A percentile compares a stretch with the other conserved stretches of the same genome.
Evolutionary conservation across 1,140 invertebrate species (phyloP).

Genomic region (Ceratosolen fusciceps): DNA sequence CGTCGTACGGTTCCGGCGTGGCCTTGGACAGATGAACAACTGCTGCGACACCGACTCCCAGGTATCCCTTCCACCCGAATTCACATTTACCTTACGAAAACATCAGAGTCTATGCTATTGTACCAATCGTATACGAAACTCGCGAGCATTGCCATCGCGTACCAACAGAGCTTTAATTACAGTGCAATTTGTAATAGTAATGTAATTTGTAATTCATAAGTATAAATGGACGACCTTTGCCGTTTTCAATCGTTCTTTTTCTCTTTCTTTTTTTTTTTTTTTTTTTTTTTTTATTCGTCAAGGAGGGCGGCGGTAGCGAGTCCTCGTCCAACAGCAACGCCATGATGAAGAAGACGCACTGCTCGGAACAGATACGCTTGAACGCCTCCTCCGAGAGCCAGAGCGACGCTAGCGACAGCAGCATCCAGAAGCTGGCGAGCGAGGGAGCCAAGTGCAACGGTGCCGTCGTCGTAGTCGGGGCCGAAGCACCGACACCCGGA

Average conservation of each 20-base stretch:
- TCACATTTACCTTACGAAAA: too few species aligned
- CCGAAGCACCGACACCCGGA: constrained; percentile 26
- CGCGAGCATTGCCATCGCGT: too few species aligned
- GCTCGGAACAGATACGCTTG: constrained; percentile 66
- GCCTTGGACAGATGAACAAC: constrained; percentile 61
- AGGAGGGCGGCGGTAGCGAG: constrained; percentile 70
- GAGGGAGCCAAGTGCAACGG: constrained; percentile 44
- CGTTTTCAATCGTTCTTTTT: too few species aligned
- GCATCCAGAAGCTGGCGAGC: constrained; percentile 56
- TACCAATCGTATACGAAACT: too few species aligned
- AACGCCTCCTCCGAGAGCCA: constrained; percentile 68
- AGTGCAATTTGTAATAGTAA: too few species aligned
- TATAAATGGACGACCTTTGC: too few species aligned
- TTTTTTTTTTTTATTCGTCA: neutral
- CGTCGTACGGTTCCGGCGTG: constrained; percentile 61
- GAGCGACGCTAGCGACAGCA: constrained; percentile 69
- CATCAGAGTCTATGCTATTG: too few species aligned
- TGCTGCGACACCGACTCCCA: constrained; percentile 78
- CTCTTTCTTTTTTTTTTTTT: too few species aligned
- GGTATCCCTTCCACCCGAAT: too few species aligned
- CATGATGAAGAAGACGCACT: constrained; percentile 68
- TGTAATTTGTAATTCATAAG: too few species aligned
- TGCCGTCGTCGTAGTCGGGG: neutral
- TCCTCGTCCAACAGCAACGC: constrained; percentile 70
- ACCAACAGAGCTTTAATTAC: too few species aligned